phyloP scores from a whole-genome alignment of 2,888 invertebrate species.

The Hipparchia semele region DNA sequence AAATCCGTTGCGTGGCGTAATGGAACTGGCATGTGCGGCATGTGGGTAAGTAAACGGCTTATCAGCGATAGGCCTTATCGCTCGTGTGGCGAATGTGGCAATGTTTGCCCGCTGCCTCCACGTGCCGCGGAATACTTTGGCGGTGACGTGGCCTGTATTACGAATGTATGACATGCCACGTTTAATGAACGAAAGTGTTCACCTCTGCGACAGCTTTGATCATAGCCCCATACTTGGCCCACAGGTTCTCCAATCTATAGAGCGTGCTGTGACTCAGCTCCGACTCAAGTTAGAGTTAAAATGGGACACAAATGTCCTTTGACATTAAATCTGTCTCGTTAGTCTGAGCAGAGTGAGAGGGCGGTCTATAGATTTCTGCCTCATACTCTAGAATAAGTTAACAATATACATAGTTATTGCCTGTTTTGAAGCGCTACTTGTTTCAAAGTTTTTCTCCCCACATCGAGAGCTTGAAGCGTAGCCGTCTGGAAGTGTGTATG shows the following conservation, averaged over 20 bases:
- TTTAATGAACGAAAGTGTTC: not conserved
- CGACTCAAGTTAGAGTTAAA: not conserved
- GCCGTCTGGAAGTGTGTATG: conserved; percentile 47
- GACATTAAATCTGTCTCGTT: too few species aligned
- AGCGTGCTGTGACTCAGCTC: not conserved
- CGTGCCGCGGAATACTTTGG: conserved; percentile 48
- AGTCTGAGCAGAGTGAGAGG: too few species aligned
- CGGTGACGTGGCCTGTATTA: conserved; percentile 39
- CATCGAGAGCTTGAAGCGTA: not conserved
- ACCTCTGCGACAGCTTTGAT: too few species aligned
- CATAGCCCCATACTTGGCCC: too few species aligned
- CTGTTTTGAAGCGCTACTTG: too few species aligned
- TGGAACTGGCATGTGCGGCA: conserved; percentile 43
- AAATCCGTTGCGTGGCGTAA: conserved; percentile 6
- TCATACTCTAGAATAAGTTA: too few species aligned
- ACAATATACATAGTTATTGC: too few species aligned
- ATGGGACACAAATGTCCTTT: too few species aligned
- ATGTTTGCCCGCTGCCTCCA: conserved; percentile 57
- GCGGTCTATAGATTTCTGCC: too few species aligned
- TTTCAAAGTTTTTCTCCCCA: too few species aligned
- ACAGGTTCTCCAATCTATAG: too few species aligned
- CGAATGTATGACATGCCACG: not conserved
- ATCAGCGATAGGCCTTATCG: conserved; percentile 47
- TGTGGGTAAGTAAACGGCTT: conserved; percentile 40
- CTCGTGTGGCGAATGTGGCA: conserved; percentile 47